Evolutionary conservation across 2,113 vertebrate species (phyloP), one percentile per base, ranked within the genome.

Genomic region (Rhegmatorhina hoffmannsi): DNA sequence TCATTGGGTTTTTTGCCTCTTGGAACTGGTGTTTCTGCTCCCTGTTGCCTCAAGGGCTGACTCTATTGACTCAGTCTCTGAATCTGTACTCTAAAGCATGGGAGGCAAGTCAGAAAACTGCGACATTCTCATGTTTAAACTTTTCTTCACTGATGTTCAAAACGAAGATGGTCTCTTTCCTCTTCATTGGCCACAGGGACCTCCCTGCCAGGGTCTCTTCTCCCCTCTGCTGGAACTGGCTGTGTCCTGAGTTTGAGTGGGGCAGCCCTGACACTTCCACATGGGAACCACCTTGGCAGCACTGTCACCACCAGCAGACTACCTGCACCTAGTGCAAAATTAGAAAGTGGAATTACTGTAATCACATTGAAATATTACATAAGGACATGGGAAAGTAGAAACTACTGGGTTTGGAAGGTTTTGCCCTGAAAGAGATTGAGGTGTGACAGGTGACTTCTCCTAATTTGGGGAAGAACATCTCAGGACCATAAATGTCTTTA

Each of bases 131-230:
- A 63, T 25, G 19, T 40, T 16, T 68, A 60, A 76, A 25, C 33
- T 47, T 59, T 36, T 59, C 55, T 53, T 53, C 9, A 20, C 46
- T 46, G 69, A 38, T 24, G 23, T 8, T 59, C 44, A 46, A 67
- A 59, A 66, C 23, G 15, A 14, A 52, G 36, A 50, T 14, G 21
- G n/a, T 24, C 56, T 44, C 20, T 29, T n/a, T 19, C 15, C 28
- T n/a, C 21, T 49, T 23, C 34, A 2, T 2, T 24, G 31, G 31
- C 25, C 2, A 0, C 16, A 15, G 26, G 33, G 33, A 3, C 14
- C 14, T n/a, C 24, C 26, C 10, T n/a, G 29, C 17, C 2, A 20
- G 63, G 28, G n/a, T 4, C 34, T 2, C 28, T 17, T 17, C 77
- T 44, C 8, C 24, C 62, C 63, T 33, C 26, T 21, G 33, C 52